Conservation (phyloP, 2,888 invertebrate species). For the Lucinisca nassula region DNA sequence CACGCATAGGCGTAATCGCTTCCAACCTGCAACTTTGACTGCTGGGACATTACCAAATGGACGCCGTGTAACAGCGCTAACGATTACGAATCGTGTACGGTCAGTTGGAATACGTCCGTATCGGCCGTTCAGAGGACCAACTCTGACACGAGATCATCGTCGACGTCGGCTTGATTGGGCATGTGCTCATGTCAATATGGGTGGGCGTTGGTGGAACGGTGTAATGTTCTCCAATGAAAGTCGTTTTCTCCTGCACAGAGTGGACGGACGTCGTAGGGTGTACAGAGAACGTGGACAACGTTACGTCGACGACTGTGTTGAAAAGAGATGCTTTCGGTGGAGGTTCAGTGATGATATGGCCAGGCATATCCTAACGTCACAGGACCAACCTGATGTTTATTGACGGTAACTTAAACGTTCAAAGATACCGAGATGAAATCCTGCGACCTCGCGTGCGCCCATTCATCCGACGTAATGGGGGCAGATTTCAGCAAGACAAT, state of each 20-base stretch:
- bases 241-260: constrained; percentile 28
- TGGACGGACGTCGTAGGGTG: constrained; percentile 14
- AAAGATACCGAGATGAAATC: constrained; percentile 44
- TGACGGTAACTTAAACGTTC: constrained; percentile 33
- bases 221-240: constrained; percentile 47
- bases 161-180: constrained; percentile 18
- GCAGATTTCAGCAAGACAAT: constrained; percentile 62
- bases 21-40: background rate
- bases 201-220: constrained; percentile 16
- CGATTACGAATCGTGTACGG: constrained; percentile 14
- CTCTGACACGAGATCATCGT: constrained; percentile 5
- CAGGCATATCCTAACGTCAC: constrained; percentile 1
- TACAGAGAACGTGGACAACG: constrained; percentile 4
- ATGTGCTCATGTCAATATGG: constrained; percentile 8
- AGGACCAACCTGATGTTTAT: constrained; percentile 20
- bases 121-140: background rate
- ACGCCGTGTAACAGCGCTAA: constrained; percentile 4
- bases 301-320: background rate
- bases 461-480: constrained; percentile 13
- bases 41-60: background rate
- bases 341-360: constrained; percentile 51
- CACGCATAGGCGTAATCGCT: background rate
- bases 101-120: background rate
- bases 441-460: constrained; percentile 43
- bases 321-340: constrained; percentile 37